Base-by-base conservation (phyloP, 2,797 vertebrate species). In the Cephalopachus bancanus region DNA sequence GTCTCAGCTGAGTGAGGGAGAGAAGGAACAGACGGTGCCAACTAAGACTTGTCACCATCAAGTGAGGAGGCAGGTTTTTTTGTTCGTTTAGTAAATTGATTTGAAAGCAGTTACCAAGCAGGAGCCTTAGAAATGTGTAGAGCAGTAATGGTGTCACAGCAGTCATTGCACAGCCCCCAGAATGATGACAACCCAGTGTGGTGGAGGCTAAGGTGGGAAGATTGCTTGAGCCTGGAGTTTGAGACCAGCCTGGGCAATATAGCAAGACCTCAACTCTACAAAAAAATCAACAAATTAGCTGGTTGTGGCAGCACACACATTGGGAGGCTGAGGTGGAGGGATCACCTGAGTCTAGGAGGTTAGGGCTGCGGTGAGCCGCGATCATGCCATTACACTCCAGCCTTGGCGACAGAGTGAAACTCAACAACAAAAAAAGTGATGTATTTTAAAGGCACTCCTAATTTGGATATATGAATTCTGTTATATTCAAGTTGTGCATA, bases 61-160 rank as follows among this genome's bases (percentile, higher is more conserved):
- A 83, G 4, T 51, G 65, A 96, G 26, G 49, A 86, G 74, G 15
- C 28, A 12, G 19, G 22, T 37, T 75, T 96, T 83, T 64, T 62
- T 91, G 53, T 91, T 93, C 51, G 51, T 11, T 79, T 76, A 55
- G 49, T 74, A 89, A 94, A 33, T 79, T 95, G 22, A 71, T 91
- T 95, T 91, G 91, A 89, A 95, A 57, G 51, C 60, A 75, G 20
- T 91, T 95, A 79, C 19, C 94, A 84, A 74, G 84, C 72, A 69
- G 44, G 44, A 88, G 30, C 30, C 60, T 79, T 83, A 75, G 59
- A 72, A 81, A 80, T 51, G 11, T 96, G 55, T 67, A 26, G 37
- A 37, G 59, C 30, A 71, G 4, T 60, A 11, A 49, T 22, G 44
- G 5, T 33, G 49, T 64, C 59, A 22, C 7, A 1, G 26, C 10